A percentile compares a stretch with the other conserved stretches of the same genome.
Evolutionary conservation across 1,140 invertebrate genomes (phyloP).

Genomic region (Condylostylus longicornis): DNA sequence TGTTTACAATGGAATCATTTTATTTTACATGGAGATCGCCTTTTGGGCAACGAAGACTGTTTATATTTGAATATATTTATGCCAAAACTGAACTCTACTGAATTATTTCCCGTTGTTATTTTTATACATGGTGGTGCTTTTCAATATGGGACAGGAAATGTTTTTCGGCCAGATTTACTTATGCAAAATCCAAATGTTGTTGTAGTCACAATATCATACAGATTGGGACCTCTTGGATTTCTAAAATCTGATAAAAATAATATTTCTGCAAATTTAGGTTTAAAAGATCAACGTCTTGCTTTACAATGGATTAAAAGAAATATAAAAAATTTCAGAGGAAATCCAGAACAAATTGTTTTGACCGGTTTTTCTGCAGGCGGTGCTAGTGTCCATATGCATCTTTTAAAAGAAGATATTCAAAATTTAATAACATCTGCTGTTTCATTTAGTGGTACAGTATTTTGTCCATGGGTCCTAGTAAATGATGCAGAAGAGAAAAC

Average conservation of each 20-base stretch:
- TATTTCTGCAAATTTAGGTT: conserved; percentile 43
- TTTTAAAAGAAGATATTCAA: conserved; percentile 35
- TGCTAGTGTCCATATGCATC: conserved; percentile 46
- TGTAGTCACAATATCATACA: too few relatives aligned
- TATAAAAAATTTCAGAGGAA: conserved; percentile 40
- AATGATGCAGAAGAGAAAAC: conserved; percentile 39
- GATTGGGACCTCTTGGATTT: conserved; percentile 46
- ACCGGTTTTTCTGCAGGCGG: conserved; percentile 42
- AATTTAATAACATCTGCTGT: conserved; percentile 15
- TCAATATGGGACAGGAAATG: too few relatives aligned
- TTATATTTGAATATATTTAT: conserved; percentile 30
- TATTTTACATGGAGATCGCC: conserved; percentile 8
- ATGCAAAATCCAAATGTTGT: too few relatives aligned
- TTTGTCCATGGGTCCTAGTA: conserved; percentile 30
- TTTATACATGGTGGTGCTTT: conserved; percentile 37
- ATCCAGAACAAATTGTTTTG: conserved; percentile 40
- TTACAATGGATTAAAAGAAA: conserved; percentile 46
- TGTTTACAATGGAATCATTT: too few relatives aligned
- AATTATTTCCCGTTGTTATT: conserved; percentile 32
- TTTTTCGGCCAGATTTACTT: too few relatives aligned
- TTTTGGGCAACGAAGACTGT: conserved; percentile 27
- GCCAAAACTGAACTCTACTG: too few relatives aligned
- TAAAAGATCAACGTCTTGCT: conserved; percentile 49
- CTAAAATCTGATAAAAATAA: conserved; percentile 39
- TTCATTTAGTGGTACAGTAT: conserved; percentile 21